Evolutionary conservation across 1,140 invertebrate genomes (phyloP).

Genomic region (Wiebesia pumilae): DNA sequence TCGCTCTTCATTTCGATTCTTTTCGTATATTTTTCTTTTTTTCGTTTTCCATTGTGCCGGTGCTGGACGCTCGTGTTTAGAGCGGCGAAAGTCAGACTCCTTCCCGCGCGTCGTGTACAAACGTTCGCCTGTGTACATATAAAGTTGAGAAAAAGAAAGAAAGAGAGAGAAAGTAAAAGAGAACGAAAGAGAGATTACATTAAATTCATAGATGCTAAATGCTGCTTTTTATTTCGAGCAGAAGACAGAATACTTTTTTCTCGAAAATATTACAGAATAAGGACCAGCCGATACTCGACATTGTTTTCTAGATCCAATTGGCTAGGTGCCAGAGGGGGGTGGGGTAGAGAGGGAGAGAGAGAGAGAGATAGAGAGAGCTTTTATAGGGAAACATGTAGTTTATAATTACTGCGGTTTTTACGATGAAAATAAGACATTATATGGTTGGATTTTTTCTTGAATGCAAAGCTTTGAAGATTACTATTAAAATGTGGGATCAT

Average conservation of each 20-base stretch:
- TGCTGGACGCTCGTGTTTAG: slow-evolving; percentile 51
- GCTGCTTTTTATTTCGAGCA: slow-evolving; percentile 37
- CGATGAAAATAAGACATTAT: slow-evolving; percentile 14
- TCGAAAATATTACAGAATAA: slow-evolving; percentile 40
- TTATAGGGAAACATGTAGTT: slow-evolving; percentile 22
- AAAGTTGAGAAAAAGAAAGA: slow-evolving; percentile 17
- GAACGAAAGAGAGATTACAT: slow-evolving; percentile 23
- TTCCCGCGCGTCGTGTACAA: slow-evolving; percentile 1
- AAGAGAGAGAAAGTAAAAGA: not conserved
- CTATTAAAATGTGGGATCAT: slow-evolving; percentile 36
- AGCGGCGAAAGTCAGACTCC: slow-evolving; percentile 23
- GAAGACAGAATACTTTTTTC: not conserved
- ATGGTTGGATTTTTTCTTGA: slow-evolving; percentile 7
- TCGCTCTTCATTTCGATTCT: slow-evolving; percentile 11
- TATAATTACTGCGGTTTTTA: slow-evolving; percentile 38
- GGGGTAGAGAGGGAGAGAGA: not conserved
- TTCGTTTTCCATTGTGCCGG: slow-evolving; percentile 51
- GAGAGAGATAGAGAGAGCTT: not conserved
- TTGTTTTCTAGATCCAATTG: slow-evolving; percentile 36
- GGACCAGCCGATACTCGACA: slow-evolving; percentile 38
- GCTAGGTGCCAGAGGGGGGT: slow-evolving; percentile 23
- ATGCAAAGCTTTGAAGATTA: slow-evolving; percentile 24
- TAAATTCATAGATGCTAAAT: slow-evolving; percentile 41
- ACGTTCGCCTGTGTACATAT: slow-evolving; percentile 49
- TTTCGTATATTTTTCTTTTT: slow-evolving; percentile 1